Conservation (phyloP, 1,140 invertebrate species). For the Drosophila arawakana region DNA sequence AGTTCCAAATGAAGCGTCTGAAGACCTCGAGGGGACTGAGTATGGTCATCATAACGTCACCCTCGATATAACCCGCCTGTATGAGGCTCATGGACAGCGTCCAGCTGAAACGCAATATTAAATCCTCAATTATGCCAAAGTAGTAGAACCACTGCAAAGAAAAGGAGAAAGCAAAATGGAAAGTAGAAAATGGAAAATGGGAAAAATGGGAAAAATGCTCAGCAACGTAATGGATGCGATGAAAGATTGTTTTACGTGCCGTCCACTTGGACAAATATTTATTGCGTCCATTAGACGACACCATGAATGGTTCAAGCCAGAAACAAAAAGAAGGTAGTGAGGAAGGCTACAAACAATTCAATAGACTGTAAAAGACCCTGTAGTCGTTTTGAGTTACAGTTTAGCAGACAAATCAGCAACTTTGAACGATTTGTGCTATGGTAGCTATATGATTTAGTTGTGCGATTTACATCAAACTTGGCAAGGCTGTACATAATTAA, state of each 20-base stretch:
- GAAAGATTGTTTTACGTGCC: slow-evolving; percentile 76
- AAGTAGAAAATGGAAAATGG: slow-evolving; percentile 80
- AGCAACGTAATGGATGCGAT: slow-evolving; percentile 56
- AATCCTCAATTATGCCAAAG: slow-evolving; percentile 98
- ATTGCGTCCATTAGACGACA: slow-evolving; percentile 63
- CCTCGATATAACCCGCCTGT: slow-evolving; percentile 89
- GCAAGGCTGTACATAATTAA: too few species aligned
- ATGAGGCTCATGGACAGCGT: slow-evolving; percentile 90
- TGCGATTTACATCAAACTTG: too few species aligned
- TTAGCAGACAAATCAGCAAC: too few species aligned
- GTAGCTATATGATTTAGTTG: too few species aligned
- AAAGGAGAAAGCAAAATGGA: slow-evolving; percentile 85
- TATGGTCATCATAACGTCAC: slow-evolving; percentile 92
- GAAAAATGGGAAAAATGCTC: not conserved
- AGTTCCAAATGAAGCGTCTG: slow-evolving; percentile 95
- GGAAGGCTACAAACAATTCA: too few species aligned
- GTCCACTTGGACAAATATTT: slow-evolving; percentile 70
- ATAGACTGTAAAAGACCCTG: too few species aligned
- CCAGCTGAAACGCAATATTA: slow-evolving; percentile 95
- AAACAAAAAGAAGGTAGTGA: too few species aligned
- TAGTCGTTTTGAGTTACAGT: too few species aligned
- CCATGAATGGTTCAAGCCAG: not conserved
- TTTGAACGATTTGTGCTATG: too few species aligned
- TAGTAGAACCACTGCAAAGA: slow-evolving; percentile 94
- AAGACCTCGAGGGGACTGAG: slow-evolving; percentile 93